Percentiles rank a stretch among this genome's conserved stretches.
Evolutionary conservation across 2,797 vertebrate genomes (phyloP).

Genomic region (Fratercula arctica): DNA sequence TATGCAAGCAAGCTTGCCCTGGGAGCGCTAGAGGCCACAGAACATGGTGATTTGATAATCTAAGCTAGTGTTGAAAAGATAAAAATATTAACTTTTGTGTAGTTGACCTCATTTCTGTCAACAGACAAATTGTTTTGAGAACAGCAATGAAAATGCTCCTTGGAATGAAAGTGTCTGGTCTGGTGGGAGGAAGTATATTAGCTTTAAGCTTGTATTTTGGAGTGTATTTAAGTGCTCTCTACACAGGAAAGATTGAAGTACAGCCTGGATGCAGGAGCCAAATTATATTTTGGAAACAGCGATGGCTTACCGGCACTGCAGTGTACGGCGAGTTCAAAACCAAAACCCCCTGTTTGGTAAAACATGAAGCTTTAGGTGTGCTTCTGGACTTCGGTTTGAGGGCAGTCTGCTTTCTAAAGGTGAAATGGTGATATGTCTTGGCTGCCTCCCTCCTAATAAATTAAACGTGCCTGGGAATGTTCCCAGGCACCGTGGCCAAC

Average conservation of each 20-base stretch:
- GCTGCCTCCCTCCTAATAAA: background rate
- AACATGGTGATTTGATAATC: background rate
- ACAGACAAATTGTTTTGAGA: background rate
- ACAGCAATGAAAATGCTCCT: background rate
- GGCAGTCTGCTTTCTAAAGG: background rate
- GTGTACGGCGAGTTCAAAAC: background rate
- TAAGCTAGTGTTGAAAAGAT: background rate
- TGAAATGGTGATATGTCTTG: background rate
- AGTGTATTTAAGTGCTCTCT: background rate
- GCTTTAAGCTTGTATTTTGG: background rate
- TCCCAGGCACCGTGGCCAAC: background rate
- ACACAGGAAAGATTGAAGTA: background rate
- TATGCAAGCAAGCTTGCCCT: background rate
- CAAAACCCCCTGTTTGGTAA: background rate
- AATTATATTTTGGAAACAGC: background rate
- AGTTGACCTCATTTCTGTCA: background rate
- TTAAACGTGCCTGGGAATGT: background rate
- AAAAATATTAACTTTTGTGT: background rate
- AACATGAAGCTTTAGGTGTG: background rate
- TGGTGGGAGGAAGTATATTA: background rate
- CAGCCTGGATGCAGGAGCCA: background rate
- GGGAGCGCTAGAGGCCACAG: background rate
- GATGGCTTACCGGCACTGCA: background rate
- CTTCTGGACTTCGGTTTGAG: background rate
- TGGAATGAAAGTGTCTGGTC: background rate